These are phyloP conservation scores for Oncorhynchus keta DNA, from an alignment of 2,113 vertebrate species.

Conservation along the genomic window DNA sequence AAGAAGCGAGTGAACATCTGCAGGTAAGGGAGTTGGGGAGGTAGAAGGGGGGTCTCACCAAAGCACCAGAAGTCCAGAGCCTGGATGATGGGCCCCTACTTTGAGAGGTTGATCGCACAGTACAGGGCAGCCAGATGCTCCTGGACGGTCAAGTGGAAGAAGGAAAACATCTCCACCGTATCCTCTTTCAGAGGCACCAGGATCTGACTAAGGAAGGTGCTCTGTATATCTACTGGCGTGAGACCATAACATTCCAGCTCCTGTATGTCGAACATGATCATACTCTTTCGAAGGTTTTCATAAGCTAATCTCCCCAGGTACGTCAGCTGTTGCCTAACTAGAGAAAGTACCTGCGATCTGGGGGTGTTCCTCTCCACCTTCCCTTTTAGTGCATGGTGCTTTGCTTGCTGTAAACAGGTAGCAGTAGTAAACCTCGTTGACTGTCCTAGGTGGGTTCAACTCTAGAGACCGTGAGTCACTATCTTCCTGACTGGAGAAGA, in stretches of 20 bases:
- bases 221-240: constrained; percentile 47
- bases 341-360: constrained; percentile 43
- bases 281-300: constrained; percentile 56
- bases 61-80: constrained; percentile 69
- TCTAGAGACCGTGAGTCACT: constrained; percentile 40
- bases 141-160: constrained; percentile 71
- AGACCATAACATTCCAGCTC: constrained; percentile 57
- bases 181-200: constrained; percentile 59
- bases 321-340: constrained; percentile 49
- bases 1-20: constrained; percentile 74
- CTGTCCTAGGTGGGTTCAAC: constrained; percentile 59
- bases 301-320: constrained; percentile 65
- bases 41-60: constrained; percentile 32
- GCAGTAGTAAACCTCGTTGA: constrained; percentile 69
- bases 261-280: constrained; percentile 54
- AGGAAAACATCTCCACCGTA: constrained; percentile 61
- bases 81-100: constrained; percentile 43
- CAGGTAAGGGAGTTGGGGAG: constrained; percentile 38
- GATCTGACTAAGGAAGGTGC: constrained; percentile 62
- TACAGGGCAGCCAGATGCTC: constrained; percentile 69
- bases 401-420: constrained; percentile 63
- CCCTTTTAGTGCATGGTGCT: constrained; percentile 48
- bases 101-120: constrained; percentile 45
- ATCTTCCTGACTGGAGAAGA: constrained; percentile 44
- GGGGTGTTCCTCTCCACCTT: constrained; percentile 38